Percentiles rank a stretch among this genome's conserved stretches.
Conservation (phyloP, 1,140 invertebrate genomes). For the Drosophila pseudoobscura region DNA sequence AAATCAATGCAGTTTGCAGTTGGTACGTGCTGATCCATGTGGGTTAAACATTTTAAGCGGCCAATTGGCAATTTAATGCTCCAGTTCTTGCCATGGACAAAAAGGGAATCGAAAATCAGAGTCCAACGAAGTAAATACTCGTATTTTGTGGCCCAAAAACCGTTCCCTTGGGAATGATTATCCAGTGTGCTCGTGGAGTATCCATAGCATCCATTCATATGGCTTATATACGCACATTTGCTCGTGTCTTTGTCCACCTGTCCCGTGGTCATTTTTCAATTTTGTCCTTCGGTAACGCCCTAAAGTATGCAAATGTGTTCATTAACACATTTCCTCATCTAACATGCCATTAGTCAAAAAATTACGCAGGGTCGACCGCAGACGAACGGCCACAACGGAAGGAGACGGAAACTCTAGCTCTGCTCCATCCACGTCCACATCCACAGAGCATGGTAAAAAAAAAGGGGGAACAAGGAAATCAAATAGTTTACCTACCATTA, state of each 20-base stretch:
- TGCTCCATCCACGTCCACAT: background rate
- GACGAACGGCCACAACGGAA: background rate
- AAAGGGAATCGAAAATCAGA: constrained; percentile 13
- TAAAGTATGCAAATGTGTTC: constrained; percentile 60
- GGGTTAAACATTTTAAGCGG: constrained; percentile 7
- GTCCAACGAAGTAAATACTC: background rate
- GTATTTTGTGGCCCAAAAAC: background rate
- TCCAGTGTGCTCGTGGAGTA: no score
- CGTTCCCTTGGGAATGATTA: no score
- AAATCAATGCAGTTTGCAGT: constrained; percentile 32
- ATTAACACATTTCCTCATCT: constrained; percentile 63
- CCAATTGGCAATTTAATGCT: constrained; percentile 8
- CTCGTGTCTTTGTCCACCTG: background rate
- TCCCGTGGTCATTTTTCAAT: constrained; percentile 39
- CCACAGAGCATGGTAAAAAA: background rate
- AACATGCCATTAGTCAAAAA: constrained; percentile 61
- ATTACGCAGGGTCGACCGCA: constrained; percentile 13
- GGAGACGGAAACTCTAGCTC: constrained; percentile 12
- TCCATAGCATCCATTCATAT: no score
- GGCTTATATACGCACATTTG: no score
- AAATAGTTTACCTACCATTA: constrained; percentile 68
- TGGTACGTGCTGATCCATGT: constrained; percentile 32
- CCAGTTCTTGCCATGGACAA: background rate
- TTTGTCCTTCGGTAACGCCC: constrained; percentile 21
- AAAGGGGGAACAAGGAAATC: constrained; percentile 52